A percentile compares a stretch with the other conserved stretches of the same genome.
Evolutionary conservation across 1,140 invertebrate genomes (phyloP).

Genomic region (Aphelenchoides besseyi): DNA sequence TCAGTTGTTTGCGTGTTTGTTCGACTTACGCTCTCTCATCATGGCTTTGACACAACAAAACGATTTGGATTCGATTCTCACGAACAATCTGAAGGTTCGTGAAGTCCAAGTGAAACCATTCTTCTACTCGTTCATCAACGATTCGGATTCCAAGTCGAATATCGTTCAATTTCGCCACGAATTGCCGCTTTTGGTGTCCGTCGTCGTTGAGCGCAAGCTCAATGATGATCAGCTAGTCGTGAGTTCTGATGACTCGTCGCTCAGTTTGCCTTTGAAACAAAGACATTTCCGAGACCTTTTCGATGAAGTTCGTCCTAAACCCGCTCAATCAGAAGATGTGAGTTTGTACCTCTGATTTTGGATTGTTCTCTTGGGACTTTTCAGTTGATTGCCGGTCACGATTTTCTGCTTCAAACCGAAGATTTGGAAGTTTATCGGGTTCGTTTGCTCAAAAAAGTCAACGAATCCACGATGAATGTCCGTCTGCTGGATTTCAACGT

Average conservation of each 20-base stretch:
- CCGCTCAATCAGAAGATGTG: background rate
- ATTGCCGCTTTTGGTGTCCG: background rate
- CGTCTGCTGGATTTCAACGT: background rate
- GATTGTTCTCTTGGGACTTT: background rate
- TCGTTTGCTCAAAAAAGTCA: background rate
- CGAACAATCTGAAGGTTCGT: no score
- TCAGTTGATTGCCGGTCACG: background rate
- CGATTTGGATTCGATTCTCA: no score
- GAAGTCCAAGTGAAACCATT: no score
- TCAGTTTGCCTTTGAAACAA: background rate
- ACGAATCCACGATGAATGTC: background rate
- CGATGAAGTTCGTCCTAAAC: background rate
- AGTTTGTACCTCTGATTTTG: background rate
- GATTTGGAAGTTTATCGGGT: background rate
- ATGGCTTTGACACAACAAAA: no score
- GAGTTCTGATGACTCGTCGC: background rate
- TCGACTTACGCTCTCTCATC: no score
- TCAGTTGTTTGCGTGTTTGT: no score
- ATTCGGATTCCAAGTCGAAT: background rate
- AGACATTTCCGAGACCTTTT: background rate
- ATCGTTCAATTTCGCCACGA: background rate
- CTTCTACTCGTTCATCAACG: background rate
- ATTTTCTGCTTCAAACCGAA: background rate
- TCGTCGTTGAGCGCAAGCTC: background rate
- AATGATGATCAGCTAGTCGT: background rate